Evolutionary conservation across 1,140 invertebrate species (phyloP), one percentile per base, ranked within the genome.

Genomic region (Bombus superbus): DNA sequence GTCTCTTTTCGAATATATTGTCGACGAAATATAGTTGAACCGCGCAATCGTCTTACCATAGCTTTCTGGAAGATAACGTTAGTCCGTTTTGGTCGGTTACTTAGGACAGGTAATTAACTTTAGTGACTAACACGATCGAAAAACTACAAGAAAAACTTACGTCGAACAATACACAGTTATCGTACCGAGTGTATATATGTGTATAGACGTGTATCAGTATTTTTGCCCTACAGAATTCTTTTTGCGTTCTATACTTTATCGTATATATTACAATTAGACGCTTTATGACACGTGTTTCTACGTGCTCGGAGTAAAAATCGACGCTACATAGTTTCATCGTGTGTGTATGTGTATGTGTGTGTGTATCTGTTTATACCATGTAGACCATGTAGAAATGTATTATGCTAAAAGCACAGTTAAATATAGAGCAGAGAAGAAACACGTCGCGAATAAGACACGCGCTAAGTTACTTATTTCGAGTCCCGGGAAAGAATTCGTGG

Each of bases 81-180:
- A 78, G 68, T 62, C 75, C 75, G 53, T 68, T 79, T 80, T 86
- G 80, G 53, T 82, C 79, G 64, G 68, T 89, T 69, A 88, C 57
- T 86, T 82, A 88, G 64, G 75, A 74, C 85, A 79, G 64, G 69
- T 86, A 59, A 38, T 68, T 84, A 79, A 57, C n/a, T 80, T 88
- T 86, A 89, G 28, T 22, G 47, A 42, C 87, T 86, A 86, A 83
- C 64, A n/a, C 75, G 71, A 86, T 86, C n/a, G 66, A 78, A 84
- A 89, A 83, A 69, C 84, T 81, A 81, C 80, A 66, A 88, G 78
- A 57, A 75, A 81, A 15, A 25, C 73, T 88, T 86, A 89, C 59
- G 25, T 32, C 72, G 57, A 85, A 44, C 42, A 78, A 59, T 71
- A 75, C 25, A 47, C 5, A 15, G 59, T 62, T n/a, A 62, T n/a